Conservation (phyloP, 2,888 invertebrate genomes). For the Apodemia hepburni region DNA sequence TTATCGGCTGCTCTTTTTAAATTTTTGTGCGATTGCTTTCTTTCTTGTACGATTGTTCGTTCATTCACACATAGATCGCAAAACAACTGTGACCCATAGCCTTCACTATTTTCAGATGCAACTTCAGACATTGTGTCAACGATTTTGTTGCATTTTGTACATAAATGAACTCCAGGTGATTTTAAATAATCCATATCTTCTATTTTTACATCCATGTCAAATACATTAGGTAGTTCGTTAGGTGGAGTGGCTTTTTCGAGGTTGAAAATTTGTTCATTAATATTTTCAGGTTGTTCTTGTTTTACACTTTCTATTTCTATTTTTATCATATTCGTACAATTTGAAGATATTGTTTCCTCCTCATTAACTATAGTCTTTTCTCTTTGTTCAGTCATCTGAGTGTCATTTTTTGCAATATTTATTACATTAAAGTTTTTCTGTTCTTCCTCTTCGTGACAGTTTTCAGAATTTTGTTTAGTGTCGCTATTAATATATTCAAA, state of each 20-base stretch:
- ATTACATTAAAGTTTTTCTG: too few relatives aligned
- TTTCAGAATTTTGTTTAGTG: slow-evolving; percentile 24
- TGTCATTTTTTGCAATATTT: too few relatives aligned
- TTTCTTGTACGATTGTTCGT: neutral
- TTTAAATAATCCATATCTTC: neutral
- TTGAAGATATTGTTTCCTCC: too few relatives aligned
- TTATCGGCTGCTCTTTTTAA: slow-evolving; percentile 2
- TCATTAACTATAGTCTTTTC: too few relatives aligned
- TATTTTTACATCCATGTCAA: slow-evolving; percentile 4
- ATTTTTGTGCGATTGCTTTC: neutral
- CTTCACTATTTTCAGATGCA: neutral
- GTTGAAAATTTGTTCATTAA: too few relatives aligned
- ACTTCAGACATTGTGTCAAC: neutral
- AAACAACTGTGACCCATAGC: neutral
- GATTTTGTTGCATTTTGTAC: neutral
- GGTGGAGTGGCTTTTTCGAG: slow-evolving; percentile 17
- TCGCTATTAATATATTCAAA: slow-evolving; percentile 19
- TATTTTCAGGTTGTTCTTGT: too few relatives aligned
- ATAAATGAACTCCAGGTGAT: neutral
- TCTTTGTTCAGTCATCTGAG: too few relatives aligned
- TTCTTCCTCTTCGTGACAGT: too few relatives aligned
- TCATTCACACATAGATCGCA: neutral
- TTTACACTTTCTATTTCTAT: too few relatives aligned
- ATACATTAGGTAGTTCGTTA: too few relatives aligned
- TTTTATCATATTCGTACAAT: too few relatives aligned